Evolutionary conservation across 1,140 invertebrate genomes (phyloP).

Genomic region (Drosophila kurseongensis): DNA sequence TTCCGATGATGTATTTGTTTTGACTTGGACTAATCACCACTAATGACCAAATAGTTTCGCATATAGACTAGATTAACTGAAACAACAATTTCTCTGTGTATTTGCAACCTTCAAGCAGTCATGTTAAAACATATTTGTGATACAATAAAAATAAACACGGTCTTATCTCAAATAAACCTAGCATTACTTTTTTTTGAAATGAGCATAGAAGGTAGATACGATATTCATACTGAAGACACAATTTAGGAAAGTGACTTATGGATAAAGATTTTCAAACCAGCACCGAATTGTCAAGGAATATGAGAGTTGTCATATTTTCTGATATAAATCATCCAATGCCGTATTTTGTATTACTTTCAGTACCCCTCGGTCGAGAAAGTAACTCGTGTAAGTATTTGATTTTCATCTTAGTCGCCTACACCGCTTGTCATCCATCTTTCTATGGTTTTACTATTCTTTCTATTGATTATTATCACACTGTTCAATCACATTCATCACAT

Average conservation of each 20-base stretch:
- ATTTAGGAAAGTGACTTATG: not conserved
- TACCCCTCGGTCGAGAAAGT: slow-evolving; percentile 70
- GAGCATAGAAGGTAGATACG: slow-evolving; percentile 42
- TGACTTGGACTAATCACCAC: slow-evolving; percentile 68
- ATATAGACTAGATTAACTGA: slow-evolving; percentile 56
- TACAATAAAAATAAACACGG: slow-evolving; percentile 73
- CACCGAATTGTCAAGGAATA: slow-evolving; percentile 20
- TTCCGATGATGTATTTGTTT: slow-evolving; percentile 63
- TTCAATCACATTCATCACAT: slow-evolving; percentile 54
- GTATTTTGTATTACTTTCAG: slow-evolving; percentile 72
- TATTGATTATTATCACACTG: slow-evolving; percentile 58
- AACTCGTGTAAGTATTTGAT: slow-evolving; percentile 72
- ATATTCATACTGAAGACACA: slow-evolving; percentile 66
- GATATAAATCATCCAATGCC: slow-evolving; percentile 20
- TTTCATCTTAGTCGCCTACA: slow-evolving; percentile 11
- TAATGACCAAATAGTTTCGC: slow-evolving; percentile 63
- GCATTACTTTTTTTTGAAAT: slow-evolving; percentile 34
- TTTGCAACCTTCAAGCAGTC: slow-evolving; percentile 58
- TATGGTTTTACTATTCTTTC: slow-evolving; percentile 49
- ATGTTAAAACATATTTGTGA: slow-evolving; percentile 79
- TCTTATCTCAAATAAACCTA: slow-evolving; percentile 55
- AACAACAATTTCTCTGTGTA: slow-evolving; percentile 44
- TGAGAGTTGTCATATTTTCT: slow-evolving; percentile 10
- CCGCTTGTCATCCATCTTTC: slow-evolving; percentile 53
- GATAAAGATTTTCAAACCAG: not conserved